Conservation (phyloP, 2,797 vertebrate species). For the Poecilia velifera region DNA sequence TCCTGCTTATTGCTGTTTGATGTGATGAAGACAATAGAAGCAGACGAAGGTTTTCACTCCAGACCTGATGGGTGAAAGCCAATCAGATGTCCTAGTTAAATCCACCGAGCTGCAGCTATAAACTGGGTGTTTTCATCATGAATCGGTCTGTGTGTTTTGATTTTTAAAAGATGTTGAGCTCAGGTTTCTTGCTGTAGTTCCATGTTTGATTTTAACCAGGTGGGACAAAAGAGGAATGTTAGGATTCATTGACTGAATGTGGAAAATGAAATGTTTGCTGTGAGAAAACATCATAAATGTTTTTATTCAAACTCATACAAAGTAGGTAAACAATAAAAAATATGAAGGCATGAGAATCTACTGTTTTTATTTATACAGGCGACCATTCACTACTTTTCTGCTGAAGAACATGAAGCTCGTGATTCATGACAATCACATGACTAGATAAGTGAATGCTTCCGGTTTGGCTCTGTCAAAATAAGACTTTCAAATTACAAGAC, state of each 20-base stretch:
- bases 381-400: neutral
- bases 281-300: neutral
- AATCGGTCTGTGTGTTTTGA: neutral
- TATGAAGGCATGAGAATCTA: neutral
- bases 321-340: neutral
- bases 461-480: neutral
- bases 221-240: neutral
- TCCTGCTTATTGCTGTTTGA: conserved; percentile 2
- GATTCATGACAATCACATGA: neutral
- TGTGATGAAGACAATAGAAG: neutral
- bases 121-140: neutral
- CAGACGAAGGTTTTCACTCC: neutral
- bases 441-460: neutral
- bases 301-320: neutral
- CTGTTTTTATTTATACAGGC: neutral
- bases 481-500: neutral
- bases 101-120: neutral
- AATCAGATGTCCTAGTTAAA: neutral
- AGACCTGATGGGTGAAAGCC: neutral
- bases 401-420: neutral
- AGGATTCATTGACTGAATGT: neutral
- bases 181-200: neutral
- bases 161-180: neutral
- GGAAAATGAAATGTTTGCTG: neutral
- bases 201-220: neutral